Percentiles rank a stretch among this genome's conserved stretches.
Conservation (phyloP, 2,797 vertebrate species). For the Phoebastria nigripes region DNA sequence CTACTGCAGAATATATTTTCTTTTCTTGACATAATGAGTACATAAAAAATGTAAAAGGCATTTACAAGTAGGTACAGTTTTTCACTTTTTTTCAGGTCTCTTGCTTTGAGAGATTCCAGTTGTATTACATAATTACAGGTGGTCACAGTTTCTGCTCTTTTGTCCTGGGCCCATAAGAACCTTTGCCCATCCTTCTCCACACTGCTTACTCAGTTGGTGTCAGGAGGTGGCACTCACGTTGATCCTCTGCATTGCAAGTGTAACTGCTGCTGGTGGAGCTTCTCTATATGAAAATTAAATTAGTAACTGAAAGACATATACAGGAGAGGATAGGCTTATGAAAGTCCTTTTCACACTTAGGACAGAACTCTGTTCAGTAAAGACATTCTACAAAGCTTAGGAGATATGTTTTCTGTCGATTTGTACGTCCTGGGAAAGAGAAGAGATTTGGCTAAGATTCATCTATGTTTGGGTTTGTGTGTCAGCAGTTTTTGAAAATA, state of each 20-base stretch:
- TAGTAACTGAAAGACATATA: neutral
- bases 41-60: neutral
- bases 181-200: neutral
- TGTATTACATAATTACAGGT: neutral
- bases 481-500: neutral
- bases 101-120: neutral
- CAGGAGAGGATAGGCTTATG: neutral
- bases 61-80: neutral
- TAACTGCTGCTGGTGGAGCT: neutral
- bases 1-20: neutral
- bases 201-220: rapidly evolving
- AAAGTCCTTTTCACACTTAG: neutral
- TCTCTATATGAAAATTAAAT: neutral
- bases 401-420: neutral
- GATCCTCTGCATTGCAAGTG: neutral
- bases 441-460: neutral
- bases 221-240: no score
- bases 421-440: neutral
- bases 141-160: neutral
- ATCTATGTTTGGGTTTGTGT: neutral
- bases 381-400: neutral
- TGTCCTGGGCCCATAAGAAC: neutral
- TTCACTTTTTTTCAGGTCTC: neutral
- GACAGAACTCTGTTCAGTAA: neutral
- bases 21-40: neutral